Evolutionary conservation across 2,888 invertebrate species (phyloP).

Genomic region (Cataglyphis rosenhaueri): DNA sequence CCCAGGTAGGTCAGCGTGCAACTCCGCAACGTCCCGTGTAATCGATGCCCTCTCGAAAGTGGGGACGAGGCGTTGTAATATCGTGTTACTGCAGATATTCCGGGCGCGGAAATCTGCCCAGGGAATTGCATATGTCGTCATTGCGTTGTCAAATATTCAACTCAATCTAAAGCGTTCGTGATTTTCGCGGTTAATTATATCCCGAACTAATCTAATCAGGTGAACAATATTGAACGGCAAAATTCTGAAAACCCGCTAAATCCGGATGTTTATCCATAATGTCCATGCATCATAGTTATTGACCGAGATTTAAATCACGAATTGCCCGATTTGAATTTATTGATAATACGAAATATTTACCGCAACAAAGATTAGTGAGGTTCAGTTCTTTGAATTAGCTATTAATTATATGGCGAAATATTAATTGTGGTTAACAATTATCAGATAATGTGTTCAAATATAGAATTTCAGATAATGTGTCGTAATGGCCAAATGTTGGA

Average conservation of each 20-base stretch:
- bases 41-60: slow-evolving; percentile 44
- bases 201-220: slow-evolving; percentile 81
- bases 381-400: neutral
- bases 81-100: slow-evolving; percentile 24
- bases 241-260: slow-evolving; percentile 46
- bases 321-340: slow-evolving; percentile 13
- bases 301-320: neutral
- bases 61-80: slow-evolving; percentile 30
- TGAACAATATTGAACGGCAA: slow-evolving; percentile 60
- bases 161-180: slow-evolving; percentile 79
- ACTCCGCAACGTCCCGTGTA: slow-evolving; percentile 50
- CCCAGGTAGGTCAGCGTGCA: slow-evolving; percentile 46
- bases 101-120: slow-evolving; percentile 40
- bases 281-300: slow-evolving; percentile 1
- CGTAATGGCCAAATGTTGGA: neutral
- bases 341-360: slow-evolving; percentile 18
- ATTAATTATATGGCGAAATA: slow-evolving; percentile 1
- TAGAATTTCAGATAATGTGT: neutral
- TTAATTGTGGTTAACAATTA: slow-evolving; percentile 17
- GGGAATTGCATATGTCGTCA: slow-evolving; percentile 56
- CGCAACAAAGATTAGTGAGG: neutral
- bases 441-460: neutral
- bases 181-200: slow-evolving; percentile 68
- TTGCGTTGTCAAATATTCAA: slow-evolving; percentile 78
- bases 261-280: slow-evolving; percentile 20